Evolutionary conservation across 2,888 invertebrate genomes (phyloP), one percentile per base, ranked within the genome.

Genomic region (Tipula confusa): DNA sequence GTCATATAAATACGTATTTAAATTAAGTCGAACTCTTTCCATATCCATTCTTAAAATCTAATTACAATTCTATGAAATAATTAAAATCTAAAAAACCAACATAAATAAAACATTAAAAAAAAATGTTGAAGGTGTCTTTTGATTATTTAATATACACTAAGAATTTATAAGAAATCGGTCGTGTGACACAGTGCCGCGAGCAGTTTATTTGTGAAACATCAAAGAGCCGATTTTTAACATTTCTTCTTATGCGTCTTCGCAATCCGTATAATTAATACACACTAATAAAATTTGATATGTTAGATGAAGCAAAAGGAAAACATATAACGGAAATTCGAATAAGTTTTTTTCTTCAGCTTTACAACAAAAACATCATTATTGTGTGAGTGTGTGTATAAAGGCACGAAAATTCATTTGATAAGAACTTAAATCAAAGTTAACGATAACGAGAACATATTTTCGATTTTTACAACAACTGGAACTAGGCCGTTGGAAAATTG

Each of bases 51-150:
- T 24, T 9, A 64, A 64, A 64, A 64, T 64, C 64, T 64, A 64
- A 64, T 64, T 64, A 64, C 64, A 24, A 64, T 64, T 64, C 64
- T 64, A 64, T 64, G 64, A 64, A 64, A 64, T 64, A 64, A 64
- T 64, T 64, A 64, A 64, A 64, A 24, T 24, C 18, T 64, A 64
- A 64, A 64, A 64, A 64, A 2, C 7, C 1, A 64, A 64, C 64
- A 64, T 64, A 64, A 64, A 64, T 64, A 64, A 64, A 64, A 24
- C 64, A 64, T 64, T 11, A 64, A 64, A 43, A 43, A 15, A 15
- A 43, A 64, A 24, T 64, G 64, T 64, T 64, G 64, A 64, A 64
- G 64, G 64, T 64, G 64, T 64, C 64, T 64, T 64, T 64, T 64
- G 64, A 64, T 64, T 64, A 24, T 24, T 9, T 24, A 64, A 43